Percentiles rank a stretch among this genome's conserved stretches.
Evolutionary conservation across 2,888 invertebrate species (phyloP).

Genomic region (Thysanoteuthis rhombus): DNA sequence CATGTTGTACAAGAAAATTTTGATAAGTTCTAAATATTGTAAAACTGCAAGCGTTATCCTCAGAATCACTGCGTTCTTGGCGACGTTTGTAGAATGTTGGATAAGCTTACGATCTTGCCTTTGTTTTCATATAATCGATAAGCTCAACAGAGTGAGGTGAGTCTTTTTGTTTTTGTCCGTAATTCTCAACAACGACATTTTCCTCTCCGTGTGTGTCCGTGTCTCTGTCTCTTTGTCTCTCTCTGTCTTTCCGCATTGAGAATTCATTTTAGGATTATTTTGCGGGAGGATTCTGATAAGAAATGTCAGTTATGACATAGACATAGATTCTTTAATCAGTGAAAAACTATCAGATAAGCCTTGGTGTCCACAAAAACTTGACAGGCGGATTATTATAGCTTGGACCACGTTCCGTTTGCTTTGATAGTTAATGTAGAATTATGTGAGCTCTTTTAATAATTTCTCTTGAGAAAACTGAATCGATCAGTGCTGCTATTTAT

Average conservation of each 20-base stretch:
- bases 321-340: not conserved
- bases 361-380: not conserved
- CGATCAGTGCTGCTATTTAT: not conserved
- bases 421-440: not conserved
- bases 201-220: not conserved
- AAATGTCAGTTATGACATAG: not conserved
- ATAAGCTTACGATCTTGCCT: too few relatives aligned
- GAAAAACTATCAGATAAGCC: not conserved
- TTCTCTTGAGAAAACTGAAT: not conserved
- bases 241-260: not conserved
- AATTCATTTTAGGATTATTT: not conserved
- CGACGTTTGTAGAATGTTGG: too few relatives aligned
- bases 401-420: not conserved
- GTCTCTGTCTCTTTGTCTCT: too few relatives aligned
- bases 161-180: too few relatives aligned
- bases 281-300: not conserved
- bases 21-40: too few relatives aligned
- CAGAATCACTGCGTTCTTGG: too few relatives aligned
- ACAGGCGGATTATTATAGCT: not conserved
- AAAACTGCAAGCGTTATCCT: too few relatives aligned
- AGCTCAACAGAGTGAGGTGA: too few relatives aligned
- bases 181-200: too few relatives aligned
- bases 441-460: not conserved
- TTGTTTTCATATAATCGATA: too few relatives aligned
- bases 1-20: too few relatives aligned